Conservation (phyloP, 2,888 invertebrate species). For the Pristionchus mayeri region DNA sequence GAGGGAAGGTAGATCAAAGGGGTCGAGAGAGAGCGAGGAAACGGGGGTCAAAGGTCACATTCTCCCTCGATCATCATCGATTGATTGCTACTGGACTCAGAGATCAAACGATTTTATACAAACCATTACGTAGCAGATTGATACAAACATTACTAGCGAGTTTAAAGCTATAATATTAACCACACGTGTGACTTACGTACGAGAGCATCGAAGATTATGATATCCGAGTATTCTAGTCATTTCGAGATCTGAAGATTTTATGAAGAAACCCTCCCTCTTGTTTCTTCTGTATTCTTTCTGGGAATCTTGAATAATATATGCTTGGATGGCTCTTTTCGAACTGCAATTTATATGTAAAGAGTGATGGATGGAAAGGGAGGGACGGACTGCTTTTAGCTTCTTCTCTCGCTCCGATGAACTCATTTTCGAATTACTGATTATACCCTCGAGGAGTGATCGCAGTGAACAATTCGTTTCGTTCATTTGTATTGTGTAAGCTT, state of each 20-base stretch:
- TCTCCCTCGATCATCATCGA: not conserved
- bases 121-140: conserved; percentile 14
- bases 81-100: not conserved
- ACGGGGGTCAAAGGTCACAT: not conserved
- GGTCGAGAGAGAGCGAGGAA: not conserved
- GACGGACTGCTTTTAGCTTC: conserved; percentile 34
- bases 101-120: conserved; percentile 6
- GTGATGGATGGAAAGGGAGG: not conserved
- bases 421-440: not conserved
- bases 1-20: conserved; percentile 26
- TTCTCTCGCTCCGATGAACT: conserved; percentile 4
- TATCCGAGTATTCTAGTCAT: conserved; percentile 19
- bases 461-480: not conserved
- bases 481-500: conserved; percentile 8
- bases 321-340: conserved; percentile 45
- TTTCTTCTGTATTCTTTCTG: conserved; percentile 3
- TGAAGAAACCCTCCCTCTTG: conserved; percentile 29
- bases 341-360: not conserved
- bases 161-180: not conserved
- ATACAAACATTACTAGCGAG: not conserved
- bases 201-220: not conserved
- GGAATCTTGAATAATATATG: conserved; percentile 19
- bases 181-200: not conserved
- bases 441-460: not conserved
- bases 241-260: conserved; percentile 30